phyloP scores from a whole-genome alignment of 2,113 vertebrate genomes.

The Empidonax alnorum region DNA sequence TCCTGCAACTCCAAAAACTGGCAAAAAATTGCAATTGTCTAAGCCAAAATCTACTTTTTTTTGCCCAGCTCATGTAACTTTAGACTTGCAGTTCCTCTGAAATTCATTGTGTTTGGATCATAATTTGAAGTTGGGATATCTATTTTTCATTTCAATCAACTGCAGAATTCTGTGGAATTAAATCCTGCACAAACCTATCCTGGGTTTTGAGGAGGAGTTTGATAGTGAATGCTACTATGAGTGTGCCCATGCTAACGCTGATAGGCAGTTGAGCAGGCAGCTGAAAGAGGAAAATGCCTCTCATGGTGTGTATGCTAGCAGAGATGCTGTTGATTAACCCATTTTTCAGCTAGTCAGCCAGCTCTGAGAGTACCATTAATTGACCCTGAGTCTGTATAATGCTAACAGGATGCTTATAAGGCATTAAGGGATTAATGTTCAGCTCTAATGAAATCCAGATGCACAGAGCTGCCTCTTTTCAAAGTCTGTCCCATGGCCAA shows the following conservation, averaged over 20 bases:
- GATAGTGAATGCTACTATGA: not conserved
- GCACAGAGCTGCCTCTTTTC: conserved; percentile 39
- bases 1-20: not conserved
- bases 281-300: conserved; percentile 8
- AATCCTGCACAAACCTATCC: not conserved
- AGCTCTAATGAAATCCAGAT: conserved; percentile 67
- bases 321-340: not conserved
- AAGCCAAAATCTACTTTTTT: not conserved
- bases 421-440: conserved; percentile 56
- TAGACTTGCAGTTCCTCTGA: not conserved
- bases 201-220: not conserved
- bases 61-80: not conserved
- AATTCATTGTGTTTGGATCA: not conserved
- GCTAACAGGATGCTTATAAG: conserved; percentile 50
- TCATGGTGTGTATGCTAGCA: not conserved
- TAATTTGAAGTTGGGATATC: not conserved
- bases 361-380: not conserved
- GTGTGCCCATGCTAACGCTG: not conserved
- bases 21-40: not conserved
- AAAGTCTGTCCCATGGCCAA: conserved; percentile 19
- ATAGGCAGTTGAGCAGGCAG: not conserved
- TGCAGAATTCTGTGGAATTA: not conserved
- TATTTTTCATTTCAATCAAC: not conserved
- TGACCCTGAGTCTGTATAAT: not conserved
- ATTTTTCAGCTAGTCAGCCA: not conserved